Conservation (phyloP, 2,888 invertebrate species). For the Athrips mouffetella region DNA sequence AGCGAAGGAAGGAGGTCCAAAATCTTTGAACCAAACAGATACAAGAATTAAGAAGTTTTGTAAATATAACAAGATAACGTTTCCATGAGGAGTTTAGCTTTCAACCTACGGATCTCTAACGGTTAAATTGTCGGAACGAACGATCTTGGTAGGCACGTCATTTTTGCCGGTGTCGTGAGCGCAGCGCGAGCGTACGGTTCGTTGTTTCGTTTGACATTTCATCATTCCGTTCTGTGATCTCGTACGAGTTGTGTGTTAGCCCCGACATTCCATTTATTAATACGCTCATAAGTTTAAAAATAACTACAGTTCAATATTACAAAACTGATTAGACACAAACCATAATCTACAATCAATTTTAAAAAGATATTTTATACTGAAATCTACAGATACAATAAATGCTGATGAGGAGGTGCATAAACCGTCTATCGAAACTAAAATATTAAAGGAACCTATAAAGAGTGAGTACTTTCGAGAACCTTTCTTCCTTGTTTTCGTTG, state of each 20-base stretch:
- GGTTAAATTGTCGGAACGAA: slow-evolving; percentile 58
- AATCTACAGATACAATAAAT: slow-evolving; percentile 70
- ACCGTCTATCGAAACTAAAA: slow-evolving; percentile 58
- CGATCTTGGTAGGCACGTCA: slow-evolving; percentile 43
- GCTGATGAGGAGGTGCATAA: slow-evolving; percentile 71
- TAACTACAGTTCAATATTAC: slow-evolving; percentile 25
- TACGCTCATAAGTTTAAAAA: slow-evolving; percentile 18
- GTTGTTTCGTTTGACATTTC: slow-evolving; percentile 34
- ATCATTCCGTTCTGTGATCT: slow-evolving; percentile 50
- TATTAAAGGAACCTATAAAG: slow-evolving; percentile 61
- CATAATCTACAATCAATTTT: slow-evolving; percentile 35
- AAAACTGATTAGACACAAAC: slow-evolving; percentile 21
- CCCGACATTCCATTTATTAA: slow-evolving; percentile 11
- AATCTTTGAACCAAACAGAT: no score
- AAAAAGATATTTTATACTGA: slow-evolving; percentile 63
- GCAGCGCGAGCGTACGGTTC: slow-evolving; percentile 31
- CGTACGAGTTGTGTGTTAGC: slow-evolving; percentile 42
- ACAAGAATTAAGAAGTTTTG: no score
- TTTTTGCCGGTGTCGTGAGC: slow-evolving; percentile 43
- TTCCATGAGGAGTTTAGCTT: not conserved
- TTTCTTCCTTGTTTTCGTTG: slow-evolving; percentile 44
- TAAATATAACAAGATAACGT: not conserved
- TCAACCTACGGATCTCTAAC: slow-evolving; percentile 43
- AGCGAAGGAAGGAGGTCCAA: no score
- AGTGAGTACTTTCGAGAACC: slow-evolving; percentile 65